Evolutionary conservation across 2,113 vertebrate species (phyloP), one percentile per base, ranked within the genome.

Genomic region (Larimichthys polyactis): DNA sequence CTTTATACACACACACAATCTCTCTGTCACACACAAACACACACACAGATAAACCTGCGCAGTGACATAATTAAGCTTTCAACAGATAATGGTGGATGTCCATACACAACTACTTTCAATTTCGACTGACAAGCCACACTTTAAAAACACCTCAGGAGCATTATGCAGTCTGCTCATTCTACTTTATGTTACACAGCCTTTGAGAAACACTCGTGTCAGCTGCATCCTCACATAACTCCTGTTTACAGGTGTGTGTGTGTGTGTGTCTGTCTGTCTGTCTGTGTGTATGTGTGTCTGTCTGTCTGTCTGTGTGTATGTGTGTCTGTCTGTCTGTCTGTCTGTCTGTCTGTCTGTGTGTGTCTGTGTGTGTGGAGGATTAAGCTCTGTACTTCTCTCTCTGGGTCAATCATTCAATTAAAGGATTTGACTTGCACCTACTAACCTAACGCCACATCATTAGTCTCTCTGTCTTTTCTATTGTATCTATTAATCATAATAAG

Each of bases 381-480:
- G 70, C 4, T 4, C 11, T 40, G 36, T 4, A 55, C 67, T 55
- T 73, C 70, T 58, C 51, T 82, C 80, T 57, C 54, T n/a, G 22
- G 78, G 69, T 75, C 75, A 88, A 79, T 88, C 77, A 84, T 75
- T 90, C 67, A 84, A 90, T 93, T 91, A 91, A 83, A 81, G 90
- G 91, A 90, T 88, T 90, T 63, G 36, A 59, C 36, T 15, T 20
- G 10, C 11, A 11, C 5, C 36, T 5, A 12, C 36, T 14, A 14
- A 43, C 6, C 36, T 14, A 14, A 22, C 6, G 20, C 60, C 1
- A 70, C 48, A 36, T 60, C 83, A 9, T 40, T 9, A 40, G 6
- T 40, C 36, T 9, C 36, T 8, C 5, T 40, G 7, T 40, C 36
- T 8, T 9, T 40, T 8, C 36, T 8, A 40, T 8, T 40, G 9